These are phyloP conservation scores for Lamellibrachia luymesi DNA, from an alignment of 1,140 invertebrate species.

Conservation along the genomic window DNA sequence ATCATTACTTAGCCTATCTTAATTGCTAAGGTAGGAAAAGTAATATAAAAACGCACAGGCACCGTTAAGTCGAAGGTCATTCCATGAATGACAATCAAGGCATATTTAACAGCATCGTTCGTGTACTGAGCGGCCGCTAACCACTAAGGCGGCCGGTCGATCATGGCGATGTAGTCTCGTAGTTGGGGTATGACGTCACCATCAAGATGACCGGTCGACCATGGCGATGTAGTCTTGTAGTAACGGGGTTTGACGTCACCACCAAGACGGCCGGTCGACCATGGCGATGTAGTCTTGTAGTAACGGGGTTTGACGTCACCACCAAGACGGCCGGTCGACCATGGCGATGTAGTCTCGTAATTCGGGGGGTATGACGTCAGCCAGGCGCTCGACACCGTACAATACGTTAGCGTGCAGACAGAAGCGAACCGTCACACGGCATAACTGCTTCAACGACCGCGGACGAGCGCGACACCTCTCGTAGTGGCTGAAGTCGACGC, in stretches of 20 bases:
- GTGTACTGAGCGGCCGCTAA: background rate
- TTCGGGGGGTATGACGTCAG: background rate
- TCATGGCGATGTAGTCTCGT: too few species aligned
- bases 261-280: too few species aligned
- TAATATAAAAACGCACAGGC: background rate
- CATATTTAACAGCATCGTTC: background rate
- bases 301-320: background rate
- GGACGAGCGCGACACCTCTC: background rate
- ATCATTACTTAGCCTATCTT: background rate
- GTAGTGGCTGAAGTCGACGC: constrained; percentile 8
- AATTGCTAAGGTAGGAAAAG: background rate
- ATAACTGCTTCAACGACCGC: background rate
- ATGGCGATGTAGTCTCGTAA: background rate
- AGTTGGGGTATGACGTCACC: too few species aligned
- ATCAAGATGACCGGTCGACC: too few species aligned
- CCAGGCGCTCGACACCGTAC: background rate
- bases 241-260: too few species aligned
- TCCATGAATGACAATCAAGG: background rate
- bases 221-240: too few species aligned
- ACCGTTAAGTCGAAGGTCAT: background rate
- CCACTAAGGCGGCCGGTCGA: too few species aligned
- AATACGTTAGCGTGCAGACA: background rate
- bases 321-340: background rate
- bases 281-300: too few species aligned
- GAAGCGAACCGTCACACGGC: background rate